These are phyloP conservation scores for Pseudomyrmex gracilis DNA, from an alignment of 1,140 invertebrate genomes.

Conservation along the genomic window DNA sequence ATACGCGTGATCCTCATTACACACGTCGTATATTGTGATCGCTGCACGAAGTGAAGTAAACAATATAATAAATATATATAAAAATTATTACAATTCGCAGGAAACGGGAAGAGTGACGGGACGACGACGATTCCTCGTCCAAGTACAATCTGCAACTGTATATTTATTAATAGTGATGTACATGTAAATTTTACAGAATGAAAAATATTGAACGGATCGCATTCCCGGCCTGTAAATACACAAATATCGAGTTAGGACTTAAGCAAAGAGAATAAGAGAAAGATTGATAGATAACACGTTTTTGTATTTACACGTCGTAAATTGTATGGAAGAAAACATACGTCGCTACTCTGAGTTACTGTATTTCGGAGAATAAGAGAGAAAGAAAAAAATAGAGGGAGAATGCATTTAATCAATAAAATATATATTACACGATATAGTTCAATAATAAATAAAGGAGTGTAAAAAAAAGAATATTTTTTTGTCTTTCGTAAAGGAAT, in stretches of 20 bases:
- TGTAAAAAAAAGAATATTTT: slow-evolving; percentile 10
- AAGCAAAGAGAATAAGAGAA: slow-evolving; percentile 30
- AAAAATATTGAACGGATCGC: slow-evolving; percentile 77
- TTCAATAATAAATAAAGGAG: slow-evolving; percentile 45
- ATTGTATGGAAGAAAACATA: slow-evolving; percentile 15
- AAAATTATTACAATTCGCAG: slow-evolving; percentile 30
- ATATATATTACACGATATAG: background rate
- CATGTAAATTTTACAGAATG: slow-evolving; percentile 78
- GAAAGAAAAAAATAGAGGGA: too few relatives aligned
- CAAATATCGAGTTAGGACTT: slow-evolving; percentile 44
- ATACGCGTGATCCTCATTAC: background rate
- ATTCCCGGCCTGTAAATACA: slow-evolving; percentile 66
- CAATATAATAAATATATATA: background rate
- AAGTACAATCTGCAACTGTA: slow-evolving; percentile 67
- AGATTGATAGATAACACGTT: slow-evolving; percentile 15
- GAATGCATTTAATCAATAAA: too few relatives aligned
- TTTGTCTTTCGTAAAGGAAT: slow-evolving; percentile 1
- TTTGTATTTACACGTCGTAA: slow-evolving; percentile 35
- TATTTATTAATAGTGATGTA: slow-evolving; percentile 80
- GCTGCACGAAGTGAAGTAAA: background rate
- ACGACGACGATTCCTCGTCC: slow-evolving; percentile 25
- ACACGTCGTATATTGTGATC: background rate
- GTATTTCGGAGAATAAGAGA: background rate
- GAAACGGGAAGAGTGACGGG: slow-evolving; percentile 13
- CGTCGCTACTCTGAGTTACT: slow-evolving; percentile 7